Base-by-base conservation (phyloP, 1,140 invertebrate genomes). In the Parasteatoda tepidariorum region DNA sequence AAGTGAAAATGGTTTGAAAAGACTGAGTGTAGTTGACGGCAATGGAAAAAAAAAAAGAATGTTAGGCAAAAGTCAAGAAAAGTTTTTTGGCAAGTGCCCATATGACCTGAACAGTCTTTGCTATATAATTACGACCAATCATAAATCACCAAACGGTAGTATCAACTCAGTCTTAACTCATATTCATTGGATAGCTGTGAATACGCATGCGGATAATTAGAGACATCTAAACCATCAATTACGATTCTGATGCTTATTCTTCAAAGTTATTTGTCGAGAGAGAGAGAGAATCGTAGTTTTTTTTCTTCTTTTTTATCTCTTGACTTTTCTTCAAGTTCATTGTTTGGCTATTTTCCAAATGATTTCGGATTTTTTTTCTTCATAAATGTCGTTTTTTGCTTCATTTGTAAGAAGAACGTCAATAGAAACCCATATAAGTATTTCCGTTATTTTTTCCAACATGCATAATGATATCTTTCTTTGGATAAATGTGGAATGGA, bases 181-280 rank as follows among this genome's bases (percentile, higher is more conserved):
- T 2, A n/a, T 73, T 48, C 24, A 41, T 15, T 26, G 55, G 9
- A 5, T n/a, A 54, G 22, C 24, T 73, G 24, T 62, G 64, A 79
- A 79, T 68, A 64, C 33, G 28, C 76, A 68, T 68, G 34, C 48
- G 76, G 68, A 79, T 79, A 79, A 79, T 79, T 79, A 79, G 76
- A 64, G 66, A 68, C 34, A 64, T 64, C 31, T 68, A 59, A 68
- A 68, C 76, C 76, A 68, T 67, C 76, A 79, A 79, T 79, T 79
- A 68, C 76, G 15, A 48, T 34, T 57, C 41, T 31, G 54, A 68
- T 79, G 76, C 41, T 48, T 34, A 79, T 68, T 79, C 76, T 18
- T 78, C 28, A 15, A 13, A 30, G 41, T 30, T 79, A 79, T 79
- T 79, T 79, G 76, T 38, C 48, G 55, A 59, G 64, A 48, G 48